Base-by-base conservation (phyloP, 2,797 vertebrate genomes). In the Thalassophryne amazonica region DNA sequence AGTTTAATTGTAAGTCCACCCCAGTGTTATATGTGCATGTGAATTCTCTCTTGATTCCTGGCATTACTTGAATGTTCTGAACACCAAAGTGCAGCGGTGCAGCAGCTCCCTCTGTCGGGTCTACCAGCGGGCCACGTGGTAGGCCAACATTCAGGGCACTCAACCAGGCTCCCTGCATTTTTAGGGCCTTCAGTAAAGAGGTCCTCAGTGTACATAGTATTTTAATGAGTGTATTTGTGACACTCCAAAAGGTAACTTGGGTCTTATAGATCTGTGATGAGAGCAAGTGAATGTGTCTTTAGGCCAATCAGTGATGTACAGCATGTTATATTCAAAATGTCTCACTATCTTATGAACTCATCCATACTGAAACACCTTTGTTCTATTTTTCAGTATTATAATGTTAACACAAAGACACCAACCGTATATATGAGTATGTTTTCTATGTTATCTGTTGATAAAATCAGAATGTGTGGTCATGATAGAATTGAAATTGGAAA, bases 51-150 rank as follows among this genome's bases (percentile, higher is more conserved):
- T 71, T 88, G 83, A 92, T 90, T 95, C 94, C 95, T 97, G 95
- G 92, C 91, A 88, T 94, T 93, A 96, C 94, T 97, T 96, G 94
- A 96, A 96, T 64, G 47, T 72, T 78, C 61, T 59, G 65, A 29
- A 82, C 59, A 76, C 76, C 76, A 86, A 84, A 83, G 60, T 69
- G 56, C 62, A 61, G 71, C 69, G 52, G 70, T 69, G 81, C 49
- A 67, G 61, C 50, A 60, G 56, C 66, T 75, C 59, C 61, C 39
- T 68, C 62, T 55, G 45, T 43, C 33, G 60, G 77, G 62, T 58
- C 47, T 31, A 52, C 73, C 33, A 56, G 43, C 58, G 58, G 59
- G 54, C 70, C 69, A 69, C 66, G 51, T 45, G 56, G 56, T 59
- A 62, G 80, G 62, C 53, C 72, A 52, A 57, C 13, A 40, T 60